Conservation (phyloP, 2,797 vertebrate genomes). For the Luscinia luscinia region DNA sequence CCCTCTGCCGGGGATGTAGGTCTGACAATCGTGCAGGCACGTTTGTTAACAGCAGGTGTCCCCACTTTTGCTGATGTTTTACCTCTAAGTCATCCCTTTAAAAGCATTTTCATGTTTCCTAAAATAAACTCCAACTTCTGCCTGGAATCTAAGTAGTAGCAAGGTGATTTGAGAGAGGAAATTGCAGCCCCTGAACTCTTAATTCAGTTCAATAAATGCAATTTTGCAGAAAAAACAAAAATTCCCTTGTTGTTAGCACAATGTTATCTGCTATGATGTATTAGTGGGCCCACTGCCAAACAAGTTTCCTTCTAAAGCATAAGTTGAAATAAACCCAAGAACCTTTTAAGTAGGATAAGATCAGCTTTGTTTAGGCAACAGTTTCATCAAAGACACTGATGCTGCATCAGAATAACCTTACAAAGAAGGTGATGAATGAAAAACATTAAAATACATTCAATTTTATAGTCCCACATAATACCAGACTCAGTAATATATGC, state of each 20-base stretch:
- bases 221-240: slow-evolving; percentile 61
- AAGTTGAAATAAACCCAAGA: background rate
- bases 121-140: slow-evolving; percentile 76
- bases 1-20: slow-evolving; percentile 61
- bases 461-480: background rate
- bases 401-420: background rate
- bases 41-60: slow-evolving; percentile 87
- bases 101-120: slow-evolving; percentile 80
- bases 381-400: background rate
- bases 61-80: slow-evolving; percentile 77
- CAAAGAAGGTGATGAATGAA: background rate
- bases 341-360: background rate
- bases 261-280: slow-evolving; percentile 4
- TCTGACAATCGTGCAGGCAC: slow-evolving; percentile 73
- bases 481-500: background rate
- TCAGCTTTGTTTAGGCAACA: background rate
- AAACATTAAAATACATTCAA: background rate
- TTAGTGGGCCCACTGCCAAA: background rate
- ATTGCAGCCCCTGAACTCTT: slow-evolving; percentile 62
- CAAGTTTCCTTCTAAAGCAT: background rate
- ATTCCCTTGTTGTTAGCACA: slow-evolving; percentile 49
- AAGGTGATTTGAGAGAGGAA: slow-evolving; percentile 64
- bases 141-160: slow-evolving; percentile 61
- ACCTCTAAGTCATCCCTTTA: slow-evolving; percentile 73
- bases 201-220: slow-evolving; percentile 68